Conservation (phyloP, 2,888 invertebrate species). For the Ischnus inquisitorius region DNA sequence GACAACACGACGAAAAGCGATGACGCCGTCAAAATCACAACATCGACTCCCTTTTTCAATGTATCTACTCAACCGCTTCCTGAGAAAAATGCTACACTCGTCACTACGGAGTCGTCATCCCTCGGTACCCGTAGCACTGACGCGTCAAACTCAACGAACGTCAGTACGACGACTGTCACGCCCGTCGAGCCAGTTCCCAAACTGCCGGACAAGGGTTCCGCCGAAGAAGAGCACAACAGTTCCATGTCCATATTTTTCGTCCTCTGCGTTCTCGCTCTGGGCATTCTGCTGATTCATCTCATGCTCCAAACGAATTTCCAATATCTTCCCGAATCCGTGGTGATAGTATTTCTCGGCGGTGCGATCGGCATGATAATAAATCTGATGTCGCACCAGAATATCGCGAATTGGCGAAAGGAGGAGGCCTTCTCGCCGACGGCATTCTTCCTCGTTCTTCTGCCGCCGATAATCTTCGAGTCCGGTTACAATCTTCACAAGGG, state of each 20-base stretch:
- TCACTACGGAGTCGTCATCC: slow-evolving; percentile 36
- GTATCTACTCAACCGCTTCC: background rate
- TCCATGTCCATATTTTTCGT: slow-evolving; percentile 99
- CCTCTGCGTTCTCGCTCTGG: slow-evolving; percentile 96
- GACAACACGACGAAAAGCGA: slow-evolving; percentile 11
- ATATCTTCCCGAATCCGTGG: slow-evolving; percentile 98
- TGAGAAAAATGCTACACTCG: slow-evolving; percentile 15
- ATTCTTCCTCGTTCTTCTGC: slow-evolving; percentile 97
- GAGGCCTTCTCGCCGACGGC: slow-evolving; percentile 99
- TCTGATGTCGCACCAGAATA: slow-evolving; percentile 94
- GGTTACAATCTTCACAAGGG: slow-evolving; percentile 99
- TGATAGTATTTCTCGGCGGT: slow-evolving; percentile 97
- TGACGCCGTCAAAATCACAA: slow-evolving; percentile 3
- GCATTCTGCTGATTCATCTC: slow-evolving; percentile 97
- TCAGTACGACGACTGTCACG: slow-evolving; percentile 86
- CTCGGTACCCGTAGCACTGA: slow-evolving; percentile 48
- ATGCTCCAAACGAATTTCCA: slow-evolving; percentile 98
- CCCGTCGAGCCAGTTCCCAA: slow-evolving; percentile 93
- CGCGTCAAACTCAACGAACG: slow-evolving; percentile 79
- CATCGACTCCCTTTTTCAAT: background rate
- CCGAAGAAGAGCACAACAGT: slow-evolving; percentile 98
- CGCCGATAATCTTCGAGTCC: slow-evolving; percentile 99
- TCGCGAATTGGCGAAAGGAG: slow-evolving; percentile 98
- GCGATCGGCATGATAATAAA: slow-evolving; percentile 96
- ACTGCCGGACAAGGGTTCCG: slow-evolving; percentile 95